Percentiles rank a stretch among this genome's conserved stretches.
Evolutionary conservation across 2,797 vertebrate species (phyloP).

Genomic region (Pseudochirops corinnae): DNA sequence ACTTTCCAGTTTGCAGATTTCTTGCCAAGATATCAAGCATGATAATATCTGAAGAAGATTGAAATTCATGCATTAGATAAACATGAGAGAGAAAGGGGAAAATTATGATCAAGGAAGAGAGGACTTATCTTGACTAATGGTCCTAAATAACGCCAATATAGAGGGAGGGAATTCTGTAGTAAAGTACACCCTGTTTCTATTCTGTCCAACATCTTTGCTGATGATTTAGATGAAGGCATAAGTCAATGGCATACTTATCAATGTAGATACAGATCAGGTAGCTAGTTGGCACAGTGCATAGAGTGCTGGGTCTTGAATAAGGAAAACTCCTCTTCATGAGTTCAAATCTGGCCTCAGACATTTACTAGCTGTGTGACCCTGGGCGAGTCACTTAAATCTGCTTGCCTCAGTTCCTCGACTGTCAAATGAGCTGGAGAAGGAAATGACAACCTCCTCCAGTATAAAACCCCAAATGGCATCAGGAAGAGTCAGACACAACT

Average conservation of each 20-base stretch:
- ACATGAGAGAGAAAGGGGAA: not conserved
- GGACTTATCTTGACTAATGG: not conserved
- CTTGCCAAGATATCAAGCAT: not conserved
- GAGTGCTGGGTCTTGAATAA: not conserved
- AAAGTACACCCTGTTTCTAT: not conserved
- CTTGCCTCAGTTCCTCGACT: not conserved
- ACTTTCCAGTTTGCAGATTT: not conserved
- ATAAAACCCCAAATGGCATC: not conserved
- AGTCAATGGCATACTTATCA: not conserved
- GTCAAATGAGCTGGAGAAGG: not conserved
- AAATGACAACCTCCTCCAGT: not conserved
- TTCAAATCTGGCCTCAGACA: not conserved
- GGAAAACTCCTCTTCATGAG: not conserved
- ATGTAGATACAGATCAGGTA: not conserved
- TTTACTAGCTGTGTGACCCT: not conserved
- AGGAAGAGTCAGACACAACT: not conserved
- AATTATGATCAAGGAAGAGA: not conserved
- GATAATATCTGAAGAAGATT: not conserved
- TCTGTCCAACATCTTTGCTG: not conserved
- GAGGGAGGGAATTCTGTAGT: not conserved
- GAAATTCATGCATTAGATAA: not conserved
- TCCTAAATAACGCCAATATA: not conserved
- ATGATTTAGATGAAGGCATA: not conserved
- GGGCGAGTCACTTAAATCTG: not conserved
- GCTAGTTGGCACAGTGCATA: not conserved